Evolutionary conservation across 2,888 invertebrate species (phyloP).

Genomic region (Laothoe populi): DNA sequence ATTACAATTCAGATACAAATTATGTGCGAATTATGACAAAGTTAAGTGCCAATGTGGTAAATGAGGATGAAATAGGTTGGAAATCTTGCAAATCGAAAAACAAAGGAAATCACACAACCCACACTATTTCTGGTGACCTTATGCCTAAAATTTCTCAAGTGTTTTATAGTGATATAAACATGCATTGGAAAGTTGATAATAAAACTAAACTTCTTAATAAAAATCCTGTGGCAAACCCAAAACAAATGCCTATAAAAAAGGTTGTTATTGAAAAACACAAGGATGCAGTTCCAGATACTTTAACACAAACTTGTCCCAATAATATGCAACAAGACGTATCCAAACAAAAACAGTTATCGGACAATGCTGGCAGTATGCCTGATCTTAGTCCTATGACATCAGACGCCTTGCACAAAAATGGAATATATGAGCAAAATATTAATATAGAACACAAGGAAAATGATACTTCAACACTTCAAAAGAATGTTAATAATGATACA

Average conservation of each 20-base stretch:
- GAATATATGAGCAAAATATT: background rate
- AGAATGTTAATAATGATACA: background rate
- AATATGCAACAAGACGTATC: background rate
- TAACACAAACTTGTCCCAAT: background rate
- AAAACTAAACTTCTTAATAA: slow-evolving; percentile 47
- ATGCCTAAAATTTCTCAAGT: slow-evolving; percentile 1
- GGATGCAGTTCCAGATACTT: background rate
- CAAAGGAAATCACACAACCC: background rate
- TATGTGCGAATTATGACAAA: slow-evolving; percentile 61
- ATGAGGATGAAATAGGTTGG: slow-evolving; percentile 49
- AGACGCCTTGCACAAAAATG: slow-evolving; percentile 43
- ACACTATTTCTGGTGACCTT: background rate
- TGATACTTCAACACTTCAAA: too few species aligned
- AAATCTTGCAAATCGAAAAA: slow-evolving; percentile 3
- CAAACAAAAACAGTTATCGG: background rate
- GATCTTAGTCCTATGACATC: slow-evolving; percentile 67
- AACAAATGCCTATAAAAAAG: slow-evolving; percentile 65
- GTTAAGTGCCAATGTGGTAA: slow-evolving; percentile 39
- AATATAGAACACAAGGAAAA: background rate
- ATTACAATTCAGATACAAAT: slow-evolving; percentile 43
- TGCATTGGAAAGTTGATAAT: background rate
- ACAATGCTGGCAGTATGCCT: slow-evolving; percentile 50
- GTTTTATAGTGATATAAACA: background rate
- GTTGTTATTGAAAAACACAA: slow-evolving; percentile 32
- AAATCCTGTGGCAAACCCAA: slow-evolving; percentile 73